Base-by-base conservation (phyloP, 2,888 invertebrate species). In the Nemoura dubitans region DNA sequence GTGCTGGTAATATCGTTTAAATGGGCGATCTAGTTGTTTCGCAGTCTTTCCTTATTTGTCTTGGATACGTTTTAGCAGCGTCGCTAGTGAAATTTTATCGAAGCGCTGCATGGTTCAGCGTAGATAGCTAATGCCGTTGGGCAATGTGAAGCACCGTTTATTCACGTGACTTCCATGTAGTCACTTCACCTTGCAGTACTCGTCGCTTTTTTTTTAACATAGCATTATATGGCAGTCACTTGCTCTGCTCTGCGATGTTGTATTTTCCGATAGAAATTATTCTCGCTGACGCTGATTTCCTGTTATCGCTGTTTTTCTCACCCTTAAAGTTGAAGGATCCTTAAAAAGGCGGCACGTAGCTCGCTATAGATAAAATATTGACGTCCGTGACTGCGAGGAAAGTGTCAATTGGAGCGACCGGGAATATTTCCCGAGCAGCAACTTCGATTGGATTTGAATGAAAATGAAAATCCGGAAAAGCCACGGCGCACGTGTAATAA, bases 301-400 rank as follows among this genome's bases (percentile, higher is more conserved):
- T 59, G 59, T 59, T 59, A 59, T 59, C 59, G 59, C 59, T 10
- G 59, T 59, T 21, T 59, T 10, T 59, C 59, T 21, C 21, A 1
- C 59, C 59, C 59, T 59, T 59, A 59, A 59, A 59, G 59, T 59
- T 59, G 59, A 59, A 59, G 59, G 59, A 21, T 59, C 59, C 59
- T 59, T 59, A 59, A 59, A 59, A 59, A 59, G 21, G 59, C 59
- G 59, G 59, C 16, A 21, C 59, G 21, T 21, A 59, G 14, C 21
- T 59, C 59, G 21, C 21, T 10, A 10, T 36, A 59, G 59, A 59
- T 59, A 59, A 59, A 59, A 59, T 59, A 59, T 59, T 59, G 59
- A 59, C 59, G 59, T 59, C 21, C 14, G 14, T 10, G 59, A 16
- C 59, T 10, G 36, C 10, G 36, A 36, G 16, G 21, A 59, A 21